Percentiles rank a stretch among this genome's conserved stretches.
phyloP scores from a whole-genome alignment of 2,113 vertebrate species.

The Origma solitaria region DNA sequence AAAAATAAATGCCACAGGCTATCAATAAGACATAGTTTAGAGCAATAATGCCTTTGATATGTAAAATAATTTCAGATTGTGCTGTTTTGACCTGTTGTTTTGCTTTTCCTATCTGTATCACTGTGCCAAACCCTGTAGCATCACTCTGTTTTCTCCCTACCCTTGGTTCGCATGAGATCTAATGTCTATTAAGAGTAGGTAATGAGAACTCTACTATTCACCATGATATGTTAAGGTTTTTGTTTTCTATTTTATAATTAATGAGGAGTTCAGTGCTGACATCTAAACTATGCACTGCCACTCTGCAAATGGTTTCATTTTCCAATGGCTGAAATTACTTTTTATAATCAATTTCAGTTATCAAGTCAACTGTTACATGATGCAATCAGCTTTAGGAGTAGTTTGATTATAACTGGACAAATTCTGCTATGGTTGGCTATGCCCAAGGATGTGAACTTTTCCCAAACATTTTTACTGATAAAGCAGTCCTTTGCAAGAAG shows the following conservation, averaged over 20 bases:
- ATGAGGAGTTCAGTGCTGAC: neutral
- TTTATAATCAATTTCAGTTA: neutral
- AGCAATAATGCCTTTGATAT: neutral
- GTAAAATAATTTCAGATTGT: neutral
- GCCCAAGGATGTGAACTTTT: neutral
- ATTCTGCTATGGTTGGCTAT: neutral
- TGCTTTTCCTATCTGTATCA: neutral
- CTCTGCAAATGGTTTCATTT: neutral
- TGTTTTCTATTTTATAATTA: neutral
- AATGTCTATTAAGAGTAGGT: neutral
- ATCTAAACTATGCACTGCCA: neutral
- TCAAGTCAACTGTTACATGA: neutral
- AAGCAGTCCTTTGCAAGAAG: neutral
- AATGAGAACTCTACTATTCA: neutral
- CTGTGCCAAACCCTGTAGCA: neutral
- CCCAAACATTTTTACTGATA: neutral
- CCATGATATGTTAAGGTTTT: neutral
- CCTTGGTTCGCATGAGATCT: neutral
- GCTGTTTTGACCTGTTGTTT: neutral
- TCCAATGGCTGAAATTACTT: neutral
- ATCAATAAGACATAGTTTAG: neutral
- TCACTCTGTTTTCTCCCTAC: neutral
- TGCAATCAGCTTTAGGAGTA: neutral
- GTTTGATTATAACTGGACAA: neutral
- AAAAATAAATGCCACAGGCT: neutral